Percentiles rank a stretch among this genome's conserved stretches.
Evolutionary conservation across 2,113 vertebrate genomes (phyloP).

Genomic region (Cheirogaleus medius): DNA sequence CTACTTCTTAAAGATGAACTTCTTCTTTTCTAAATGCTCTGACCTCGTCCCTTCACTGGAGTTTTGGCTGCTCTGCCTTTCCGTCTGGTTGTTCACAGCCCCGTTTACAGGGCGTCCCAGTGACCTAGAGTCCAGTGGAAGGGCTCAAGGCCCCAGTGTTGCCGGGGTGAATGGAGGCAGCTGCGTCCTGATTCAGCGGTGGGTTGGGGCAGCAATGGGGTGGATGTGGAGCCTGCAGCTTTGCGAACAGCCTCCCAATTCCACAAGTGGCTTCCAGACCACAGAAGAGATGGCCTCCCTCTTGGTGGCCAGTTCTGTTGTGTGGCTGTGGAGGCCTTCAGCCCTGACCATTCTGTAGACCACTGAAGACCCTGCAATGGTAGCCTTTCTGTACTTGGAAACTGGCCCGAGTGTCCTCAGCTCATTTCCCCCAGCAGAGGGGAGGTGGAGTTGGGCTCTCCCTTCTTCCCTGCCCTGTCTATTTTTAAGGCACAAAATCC

Average conservation of each 20-base stretch:
- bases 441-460: neutral
- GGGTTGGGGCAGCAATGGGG: accelerated
- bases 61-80: neutral
- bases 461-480: neutral
- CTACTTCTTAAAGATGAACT: neutral
- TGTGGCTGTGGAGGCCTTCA: neutral
- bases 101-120: neutral
- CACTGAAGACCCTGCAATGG: neutral
- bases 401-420: neutral
- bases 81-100: neutral
- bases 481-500: neutral
- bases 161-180: neutral
- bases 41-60: neutral
- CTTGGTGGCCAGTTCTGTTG: neutral
- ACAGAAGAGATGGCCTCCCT: neutral
- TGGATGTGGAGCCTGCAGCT: neutral
- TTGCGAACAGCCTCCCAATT: neutral
- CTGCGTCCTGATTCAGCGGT: neutral
- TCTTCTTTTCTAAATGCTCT: neutral
- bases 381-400: neutral
- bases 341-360: neutral
- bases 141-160: neutral
- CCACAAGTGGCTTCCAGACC: neutral
- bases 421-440: neutral
- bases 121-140: neutral